phyloP scores from a whole-genome alignment of 2,113 vertebrate genomes.

The Anarhynchus alexandrinus region DNA sequence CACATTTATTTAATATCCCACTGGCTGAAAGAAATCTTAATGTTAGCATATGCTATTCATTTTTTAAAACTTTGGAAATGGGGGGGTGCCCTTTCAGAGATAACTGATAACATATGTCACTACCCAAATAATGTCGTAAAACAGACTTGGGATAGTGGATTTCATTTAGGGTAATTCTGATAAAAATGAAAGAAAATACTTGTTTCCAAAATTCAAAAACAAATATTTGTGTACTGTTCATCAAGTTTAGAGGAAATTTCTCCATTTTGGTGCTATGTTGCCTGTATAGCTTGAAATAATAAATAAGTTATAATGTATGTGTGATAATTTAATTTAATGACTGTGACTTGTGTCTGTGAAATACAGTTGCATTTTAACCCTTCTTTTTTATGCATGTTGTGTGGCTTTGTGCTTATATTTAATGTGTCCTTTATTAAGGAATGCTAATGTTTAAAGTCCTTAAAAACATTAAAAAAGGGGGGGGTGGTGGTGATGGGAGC shows the following conservation, averaged over 20 bases:
- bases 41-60: slow-evolving; percentile 7
- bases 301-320: slow-evolving; percentile 67
- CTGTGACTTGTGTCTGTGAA: slow-evolving; percentile 60
- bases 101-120: not conserved
- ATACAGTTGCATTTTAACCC: slow-evolving; percentile 64
- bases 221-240: slow-evolving; percentile 6
- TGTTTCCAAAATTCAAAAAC: not conserved
- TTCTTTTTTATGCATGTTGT: slow-evolving; percentile 43
- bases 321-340: slow-evolving; percentile 70
- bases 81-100: not conserved
- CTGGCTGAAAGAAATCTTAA: slow-evolving; percentile 25
- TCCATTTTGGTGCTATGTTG: slow-evolving; percentile 51
- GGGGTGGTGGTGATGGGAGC: not conserved
- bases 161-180: slow-evolving; percentile 30
- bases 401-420: slow-evolving; percentile 62
- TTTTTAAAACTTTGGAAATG: not conserved
- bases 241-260: not conserved
- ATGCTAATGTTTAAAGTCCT: slow-evolving; percentile 8
- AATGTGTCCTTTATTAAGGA: slow-evolving; percentile 24
- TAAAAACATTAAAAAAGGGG: not conserved
- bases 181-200: not conserved
- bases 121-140: slow-evolving; percentile 1
- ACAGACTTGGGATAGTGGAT: not conserved
- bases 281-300: slow-evolving; percentile 65
- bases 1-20: slow-evolving; percentile 5